Evolutionary conservation across 1,140 invertebrate genomes (phyloP), one percentile per base, ranked within the genome.

Genomic region (Vanessa tameamea): DNA sequence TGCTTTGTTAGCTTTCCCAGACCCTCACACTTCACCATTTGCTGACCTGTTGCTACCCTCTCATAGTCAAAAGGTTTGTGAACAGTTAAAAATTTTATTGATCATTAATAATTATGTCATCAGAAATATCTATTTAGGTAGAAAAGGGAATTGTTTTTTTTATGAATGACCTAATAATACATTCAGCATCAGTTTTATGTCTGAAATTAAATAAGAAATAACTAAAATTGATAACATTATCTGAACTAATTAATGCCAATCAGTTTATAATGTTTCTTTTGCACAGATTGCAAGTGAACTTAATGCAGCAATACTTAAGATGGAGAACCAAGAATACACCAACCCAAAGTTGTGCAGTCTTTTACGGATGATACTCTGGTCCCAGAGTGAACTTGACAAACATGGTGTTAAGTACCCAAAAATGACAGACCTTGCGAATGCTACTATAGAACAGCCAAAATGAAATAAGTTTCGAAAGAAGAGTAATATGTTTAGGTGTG

Each of bases 1-100:
- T 50, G 98, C 99, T 0, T 92, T 99, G 15, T 92, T 99, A 12
- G 99, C 99, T 11, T 99, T 99, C 92, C 98, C 99, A 73, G 97
- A 99, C 83, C 99, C 99, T 1, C 96, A 97, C 79, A 96, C 95
- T 65, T 99, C 98, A 75, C 99, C 99, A 0, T 99, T 99, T 93
- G 97, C 97, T 53, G 98, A 99, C 91, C 93, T 99, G 15, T 93
- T 99, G n/a, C 96, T 98, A 81, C 95, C 97, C 7, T 96, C 97
- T 43, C 98, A 99, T 86, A 94, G 98, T 81, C 98, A 99, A 93
- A 99, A 99, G 95, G 97, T 97, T 91, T 79, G 75, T 48, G 6
- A 14, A 51, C 4, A 23, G 23, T 57, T 23, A 31, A 31, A 31
- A 4, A 31, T 31, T 31, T 31, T 31, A 31, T 31, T 31, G 26